Conservation (phyloP, 92 coral and sea anemone species). For the Umimayanthus kanabou region DNA sequence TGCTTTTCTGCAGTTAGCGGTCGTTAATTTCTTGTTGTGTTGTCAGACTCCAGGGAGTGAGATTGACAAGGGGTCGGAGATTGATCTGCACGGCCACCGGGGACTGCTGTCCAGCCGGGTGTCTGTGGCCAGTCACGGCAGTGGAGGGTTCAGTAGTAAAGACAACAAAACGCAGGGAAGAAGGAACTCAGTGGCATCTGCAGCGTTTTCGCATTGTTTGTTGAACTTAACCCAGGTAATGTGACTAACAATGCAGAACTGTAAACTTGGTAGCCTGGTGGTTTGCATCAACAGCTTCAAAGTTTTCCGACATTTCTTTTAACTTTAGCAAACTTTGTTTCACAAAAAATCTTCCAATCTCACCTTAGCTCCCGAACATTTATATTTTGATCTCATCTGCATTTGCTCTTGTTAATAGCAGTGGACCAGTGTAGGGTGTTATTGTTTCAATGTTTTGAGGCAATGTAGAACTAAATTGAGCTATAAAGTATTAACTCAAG, state of each 20-base stretch:
- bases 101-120: constrained; percentile 90
- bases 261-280: background rate
- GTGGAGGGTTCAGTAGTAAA: constrained; percentile 96
- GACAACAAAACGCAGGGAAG: constrained; percentile 72
- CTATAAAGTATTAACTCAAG: background rate
- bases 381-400: too few species aligned
- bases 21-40: background rate
- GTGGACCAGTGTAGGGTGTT: too few species aligned
- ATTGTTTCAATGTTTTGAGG: background rate
- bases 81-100: constrained; percentile 72
- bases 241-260: too few species aligned
- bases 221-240: constrained; percentile 87
- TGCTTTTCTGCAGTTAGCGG: too few species aligned
- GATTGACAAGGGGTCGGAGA: constrained; percentile 91
- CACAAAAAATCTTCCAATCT: too few species aligned
- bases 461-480: background rate
- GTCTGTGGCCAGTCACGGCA: constrained; percentile 95
- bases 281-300: background rate
- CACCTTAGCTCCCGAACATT: too few species aligned
- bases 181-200: constrained; percentile 82
- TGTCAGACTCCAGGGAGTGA: constrained; percentile 90
- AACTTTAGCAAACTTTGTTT: too few species aligned
- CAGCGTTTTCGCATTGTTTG: constrained; percentile 90
- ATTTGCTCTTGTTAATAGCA: background rate
- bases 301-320: too few species aligned